Conservation (phyloP, 2,113 vertebrate species). For the Tachuris rubrigastra region DNA sequence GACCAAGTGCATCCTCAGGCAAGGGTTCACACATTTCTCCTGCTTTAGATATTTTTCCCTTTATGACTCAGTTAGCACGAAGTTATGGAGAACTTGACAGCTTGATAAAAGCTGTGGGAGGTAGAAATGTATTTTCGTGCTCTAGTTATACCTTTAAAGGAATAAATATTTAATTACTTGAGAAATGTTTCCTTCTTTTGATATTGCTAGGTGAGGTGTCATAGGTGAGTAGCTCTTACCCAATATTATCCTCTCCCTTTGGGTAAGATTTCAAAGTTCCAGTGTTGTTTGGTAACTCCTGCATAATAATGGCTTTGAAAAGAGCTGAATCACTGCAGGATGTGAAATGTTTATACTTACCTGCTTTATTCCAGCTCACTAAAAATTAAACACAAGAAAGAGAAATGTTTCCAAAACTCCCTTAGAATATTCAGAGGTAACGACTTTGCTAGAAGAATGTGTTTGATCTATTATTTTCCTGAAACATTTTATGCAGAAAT, state of each 20-base stretch:
- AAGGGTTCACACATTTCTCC: conserved; percentile 12
- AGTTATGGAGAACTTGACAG: conserved; percentile 40
- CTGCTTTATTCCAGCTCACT: background rate
- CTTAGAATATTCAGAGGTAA: background rate
- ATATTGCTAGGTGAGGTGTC: background rate
- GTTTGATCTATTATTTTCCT: background rate
- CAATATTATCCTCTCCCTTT: background rate
- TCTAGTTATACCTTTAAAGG: conserved; percentile 24
- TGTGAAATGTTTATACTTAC: background rate
- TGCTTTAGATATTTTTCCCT: conserved; percentile 23
- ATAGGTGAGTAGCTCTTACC: background rate
- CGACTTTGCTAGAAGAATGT: background rate
- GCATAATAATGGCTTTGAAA: background rate
- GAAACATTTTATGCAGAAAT: background rate
- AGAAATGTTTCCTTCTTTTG: background rate
- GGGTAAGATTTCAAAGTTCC: background rate
- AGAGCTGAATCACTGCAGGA: background rate
- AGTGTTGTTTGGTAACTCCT: background rate
- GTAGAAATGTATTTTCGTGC: background rate
- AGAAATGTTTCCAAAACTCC: background rate
- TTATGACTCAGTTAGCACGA: conserved; percentile 40
- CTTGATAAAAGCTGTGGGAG: conserved; percentile 52
- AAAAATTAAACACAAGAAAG: background rate
- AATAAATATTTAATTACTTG: conserved; percentile 43
- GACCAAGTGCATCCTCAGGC: conserved; percentile 34